Base-by-base conservation (phyloP, 2,797 vertebrate genomes). In the Crocidura indochinensis region DNA sequence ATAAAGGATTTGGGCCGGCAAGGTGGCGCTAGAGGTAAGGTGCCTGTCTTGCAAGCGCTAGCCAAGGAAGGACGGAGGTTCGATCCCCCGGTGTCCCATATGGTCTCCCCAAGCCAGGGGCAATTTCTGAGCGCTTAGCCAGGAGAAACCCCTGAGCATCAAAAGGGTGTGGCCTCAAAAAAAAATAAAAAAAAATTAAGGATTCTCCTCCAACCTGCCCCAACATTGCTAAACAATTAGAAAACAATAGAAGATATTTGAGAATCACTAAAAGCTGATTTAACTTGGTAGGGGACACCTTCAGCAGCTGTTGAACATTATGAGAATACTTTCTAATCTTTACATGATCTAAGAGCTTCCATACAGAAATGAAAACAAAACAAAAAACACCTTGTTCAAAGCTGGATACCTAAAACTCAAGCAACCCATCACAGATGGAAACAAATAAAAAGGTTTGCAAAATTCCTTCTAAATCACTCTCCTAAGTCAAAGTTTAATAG, bases 211-310 rank as follows among this genome's bases (percentile, higher is more conserved):
- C 9, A 69, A 88, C 67, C 27, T 75, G 82, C 6, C 26, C 31
- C 11, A 64, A 79, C 69, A 38, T 2, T 88, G 29, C 17, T 26
- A 73, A 94, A 80, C 31, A 83, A 77, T 73, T 85, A 53, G 80
- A 27, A 4, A 83, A 14, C 10, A 73, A 68, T 86, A 72, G 80
- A 90, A 92, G 69, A 65, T 69, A 92, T n/a, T 62, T 91, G 65
- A 49, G 26, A 87, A 73, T 31, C 26, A 86, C 46, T 93, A 74
- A 87, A 87, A 78, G 51, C 46, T 47, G 24, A 79, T 49, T 72
- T 79, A 73, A 88, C 46, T 46, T 60, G n/a, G 88, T 76, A 46
- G 5, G 38, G 38, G 38, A 38, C 38, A 38, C 38, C 38, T 38
- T 38, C 38, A 38, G 38, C 38, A 38, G 38, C 38, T 38, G 38